phyloP scores from a whole-genome alignment of 2,113 vertebrate genomes.

The Agelaius phoeniceus region DNA sequence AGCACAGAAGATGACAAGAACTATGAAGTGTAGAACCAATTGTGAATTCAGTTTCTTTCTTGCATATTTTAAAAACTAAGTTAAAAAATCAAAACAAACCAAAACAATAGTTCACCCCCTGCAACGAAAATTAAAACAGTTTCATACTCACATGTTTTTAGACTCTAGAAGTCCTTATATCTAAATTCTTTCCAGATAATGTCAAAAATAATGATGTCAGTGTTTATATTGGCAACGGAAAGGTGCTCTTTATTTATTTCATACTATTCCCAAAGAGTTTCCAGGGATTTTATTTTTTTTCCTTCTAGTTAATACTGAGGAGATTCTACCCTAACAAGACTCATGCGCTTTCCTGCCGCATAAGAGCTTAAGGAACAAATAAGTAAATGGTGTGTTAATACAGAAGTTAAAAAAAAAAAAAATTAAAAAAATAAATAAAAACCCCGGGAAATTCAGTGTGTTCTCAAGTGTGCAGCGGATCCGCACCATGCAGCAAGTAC shows the following conservation, averaged over 20 bases:
- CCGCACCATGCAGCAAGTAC: conserved; percentile 74
- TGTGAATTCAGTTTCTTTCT: not conserved
- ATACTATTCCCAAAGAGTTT: conserved; percentile 76
- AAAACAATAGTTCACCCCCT: conserved; percentile 63
- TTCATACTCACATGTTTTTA: conserved; percentile 71
- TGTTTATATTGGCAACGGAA: conserved; percentile 78
- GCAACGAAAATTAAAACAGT: conserved; percentile 61
- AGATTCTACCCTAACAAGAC: not conserved
- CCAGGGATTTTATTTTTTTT: conserved; percentile 63
- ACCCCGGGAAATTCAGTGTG: conserved; percentile 69
- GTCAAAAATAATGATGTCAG: conserved; percentile 78
- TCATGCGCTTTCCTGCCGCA: not conserved
- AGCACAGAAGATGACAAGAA: not conserved
- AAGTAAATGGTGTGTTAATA: conserved; percentile 10
- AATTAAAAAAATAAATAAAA: not conserved
- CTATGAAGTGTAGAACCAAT: not conserved
- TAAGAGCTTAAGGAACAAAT: conserved; percentile 33
- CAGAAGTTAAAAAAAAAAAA: not conserved
- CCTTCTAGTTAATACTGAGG: conserved; percentile 35
- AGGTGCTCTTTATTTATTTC: conserved; percentile 79
- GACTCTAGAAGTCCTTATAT: conserved; percentile 72
- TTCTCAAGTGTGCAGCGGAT: conserved; percentile 80
- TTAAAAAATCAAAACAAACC: conserved; percentile 27
- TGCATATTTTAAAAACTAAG: conserved; percentile 20
- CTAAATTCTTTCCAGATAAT: conserved; percentile 84